A percentile compares a stretch with the other conserved stretches of the same genome.
These are phyloP conservation scores for Scolopax bukidnonensis DNA, from an alignment of 2,797 vertebrate species.

Conservation along the genomic window DNA sequence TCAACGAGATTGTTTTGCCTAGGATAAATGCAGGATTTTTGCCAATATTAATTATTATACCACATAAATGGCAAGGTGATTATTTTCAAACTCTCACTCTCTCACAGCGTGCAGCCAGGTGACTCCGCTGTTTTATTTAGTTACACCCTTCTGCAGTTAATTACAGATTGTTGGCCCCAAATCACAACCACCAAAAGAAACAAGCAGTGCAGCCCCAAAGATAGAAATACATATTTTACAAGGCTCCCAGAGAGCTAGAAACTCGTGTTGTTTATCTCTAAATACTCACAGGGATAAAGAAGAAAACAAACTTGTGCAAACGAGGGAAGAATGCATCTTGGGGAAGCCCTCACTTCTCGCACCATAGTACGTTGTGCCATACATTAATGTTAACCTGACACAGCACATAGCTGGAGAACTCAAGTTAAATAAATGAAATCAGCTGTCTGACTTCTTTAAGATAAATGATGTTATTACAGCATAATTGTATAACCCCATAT, in stretches of 20 bases:
- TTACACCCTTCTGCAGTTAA: background rate
- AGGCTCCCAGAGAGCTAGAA: background rate
- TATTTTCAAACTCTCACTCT: background rate
- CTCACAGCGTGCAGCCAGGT: background rate
- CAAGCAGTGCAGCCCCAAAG: background rate
- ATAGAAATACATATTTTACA: background rate
- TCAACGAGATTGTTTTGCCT: background rate
- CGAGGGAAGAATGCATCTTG: background rate
- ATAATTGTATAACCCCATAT: slow-evolving; percentile 79
- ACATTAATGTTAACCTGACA: slow-evolving; percentile 69
- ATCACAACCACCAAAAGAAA: background rate
- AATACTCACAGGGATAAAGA: background rate
- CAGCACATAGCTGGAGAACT: slow-evolving; percentile 67
- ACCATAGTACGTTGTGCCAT: slow-evolving; percentile 42
- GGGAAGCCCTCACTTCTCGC: slow-evolving; percentile 22
- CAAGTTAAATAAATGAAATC: slow-evolving; percentile 79
- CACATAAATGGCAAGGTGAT: background rate
- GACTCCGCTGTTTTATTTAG: background rate
- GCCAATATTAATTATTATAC: background rate
- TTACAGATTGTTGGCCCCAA: background rate
- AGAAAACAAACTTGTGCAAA: slow-evolving; percentile 5
- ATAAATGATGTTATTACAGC: slow-evolving; percentile 80
- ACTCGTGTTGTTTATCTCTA: background rate
- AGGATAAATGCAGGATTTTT: background rate
- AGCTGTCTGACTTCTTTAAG: slow-evolving; percentile 78